phyloP scores from a whole-genome alignment of 2,113 vertebrate genomes.

The Limnothrissa miodon region DNA sequence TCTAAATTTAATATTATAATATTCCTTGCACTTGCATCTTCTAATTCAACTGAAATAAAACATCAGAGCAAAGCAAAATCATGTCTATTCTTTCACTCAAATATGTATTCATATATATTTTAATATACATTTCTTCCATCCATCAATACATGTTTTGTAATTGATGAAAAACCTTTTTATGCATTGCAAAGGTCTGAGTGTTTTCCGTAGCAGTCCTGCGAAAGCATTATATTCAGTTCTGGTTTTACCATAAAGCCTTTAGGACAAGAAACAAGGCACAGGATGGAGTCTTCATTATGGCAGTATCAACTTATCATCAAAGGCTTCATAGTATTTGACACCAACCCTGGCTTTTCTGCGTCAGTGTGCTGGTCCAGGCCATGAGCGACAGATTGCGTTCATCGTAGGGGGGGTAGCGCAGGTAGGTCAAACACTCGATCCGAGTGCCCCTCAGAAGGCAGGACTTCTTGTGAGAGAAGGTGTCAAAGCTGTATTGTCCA shows the following conservation, averaged over 20 bases:
- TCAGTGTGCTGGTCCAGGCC: conserved; percentile 69
- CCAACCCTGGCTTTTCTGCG: conserved; percentile 70
- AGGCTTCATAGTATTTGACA: conserved; percentile 67
- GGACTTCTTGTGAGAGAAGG: conserved; percentile 74
- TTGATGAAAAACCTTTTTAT: background rate
- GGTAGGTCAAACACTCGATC: conserved; percentile 71
- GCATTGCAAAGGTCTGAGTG: background rate
- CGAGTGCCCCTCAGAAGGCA: conserved; percentile 66
- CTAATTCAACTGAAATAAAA: background rate
- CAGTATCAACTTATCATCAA: background rate
- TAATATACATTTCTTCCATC: background rate
- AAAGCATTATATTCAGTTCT: background rate
- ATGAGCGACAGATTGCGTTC: conserved; percentile 71
- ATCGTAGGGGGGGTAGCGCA: conserved; percentile 74
- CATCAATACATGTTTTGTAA: too few species aligned
- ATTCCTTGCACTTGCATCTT: too few species aligned
- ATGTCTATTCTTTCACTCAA: background rate
- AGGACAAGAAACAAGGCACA: background rate
- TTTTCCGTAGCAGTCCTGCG: background rate
- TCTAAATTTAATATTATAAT: too few species aligned
- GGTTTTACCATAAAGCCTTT: background rate
- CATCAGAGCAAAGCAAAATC: background rate
- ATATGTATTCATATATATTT: background rate
- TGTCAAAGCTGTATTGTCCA: conserved; percentile 70
- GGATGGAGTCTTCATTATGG: background rate